A percentile compares a stretch with the other conserved stretches of the same genome.
Evolutionary conservation across 23 tunicate species (phyloP).

Genomic region (Halocynthia roretzi): DNA sequence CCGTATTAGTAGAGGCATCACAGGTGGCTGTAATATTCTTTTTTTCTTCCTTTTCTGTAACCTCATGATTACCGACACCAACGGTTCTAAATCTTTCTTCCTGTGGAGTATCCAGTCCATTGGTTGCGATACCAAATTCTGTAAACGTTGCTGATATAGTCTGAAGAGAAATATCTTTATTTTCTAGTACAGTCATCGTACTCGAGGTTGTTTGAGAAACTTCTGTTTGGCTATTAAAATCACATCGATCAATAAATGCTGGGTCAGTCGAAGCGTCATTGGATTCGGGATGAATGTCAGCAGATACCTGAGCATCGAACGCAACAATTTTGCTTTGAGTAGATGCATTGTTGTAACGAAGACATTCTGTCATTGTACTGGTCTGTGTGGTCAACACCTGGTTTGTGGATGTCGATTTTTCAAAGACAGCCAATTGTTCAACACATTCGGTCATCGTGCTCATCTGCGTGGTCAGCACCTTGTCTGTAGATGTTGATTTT

Average conservation of each 20-base stretch:
- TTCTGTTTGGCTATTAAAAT: too few relatives aligned
- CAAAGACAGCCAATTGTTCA: neutral
- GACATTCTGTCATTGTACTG: neutral
- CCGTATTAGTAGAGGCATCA: slow-evolving; percentile 39
- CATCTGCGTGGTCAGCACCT: neutral
- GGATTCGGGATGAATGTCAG: neutral
- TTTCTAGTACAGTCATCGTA: too few relatives aligned
- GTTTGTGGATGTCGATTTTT: slow-evolving; percentile 14
- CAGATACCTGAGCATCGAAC: neutral
- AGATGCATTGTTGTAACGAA: neutral
- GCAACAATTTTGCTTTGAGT: neutral
- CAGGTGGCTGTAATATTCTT: neutral
- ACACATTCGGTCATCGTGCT: neutral
- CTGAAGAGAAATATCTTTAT: too few relatives aligned
- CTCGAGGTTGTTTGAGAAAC: too few relatives aligned
- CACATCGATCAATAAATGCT: too few relatives aligned
- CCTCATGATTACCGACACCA: too few relatives aligned
- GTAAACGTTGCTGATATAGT: too few relatives aligned
- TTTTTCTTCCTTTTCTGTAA: too few relatives aligned
- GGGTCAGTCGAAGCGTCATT: too few relatives aligned
- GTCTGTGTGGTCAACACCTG: neutral
- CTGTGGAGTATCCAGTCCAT: too few relatives aligned
- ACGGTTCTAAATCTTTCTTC: too few relatives aligned
- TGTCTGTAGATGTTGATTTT: slow-evolving; percentile 9
- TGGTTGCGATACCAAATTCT: too few relatives aligned